Base-by-base conservation (phyloP, 2,113 vertebrate species). In the Apteryx owenii region DNA sequence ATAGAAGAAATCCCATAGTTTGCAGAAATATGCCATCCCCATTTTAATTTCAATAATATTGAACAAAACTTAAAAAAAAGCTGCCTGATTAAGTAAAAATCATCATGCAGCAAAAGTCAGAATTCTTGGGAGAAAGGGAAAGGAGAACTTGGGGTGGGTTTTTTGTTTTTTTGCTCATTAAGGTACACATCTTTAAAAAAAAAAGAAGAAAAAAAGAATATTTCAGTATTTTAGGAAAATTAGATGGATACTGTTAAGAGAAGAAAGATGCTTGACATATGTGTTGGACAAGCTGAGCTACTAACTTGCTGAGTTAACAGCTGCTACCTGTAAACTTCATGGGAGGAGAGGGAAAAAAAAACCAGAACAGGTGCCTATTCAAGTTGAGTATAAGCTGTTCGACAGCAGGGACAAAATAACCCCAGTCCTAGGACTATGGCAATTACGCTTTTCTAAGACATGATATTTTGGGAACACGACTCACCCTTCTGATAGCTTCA, bases 261-360 rank as follows among this genome's bases (percentile, higher is more conserved):
- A 70, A 5, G 31, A 87, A 64, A 78, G 46, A 69, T 44, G 60
- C 36, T 69, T 29, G 25, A 72, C 68, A 25, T 64, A 60, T 21
- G 53, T 9, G 9, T 70, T 68, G 76, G 72, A 88, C 31, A 85
- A 91, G 26, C 64, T 21, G 53, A 95, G 62, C 31, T 83, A 66
- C 82, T 66, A 89, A 17, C 71, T 91, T 48, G 44, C 68, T 61
- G 88, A 73, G 84, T 77, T 91, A 94, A 65, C 75, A 96, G 79
- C 91, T 96, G 92, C 79, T 94, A 73, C 51, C 77, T 89, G 51
- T 40, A 86, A 88, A 75, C 31, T 91, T 86, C 18, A 12, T 15
- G 12, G 44, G 3, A 17, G 5, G 4, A 3, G 23, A 21, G 21
- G 11, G 7, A 23, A 31, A 62, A 58, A 29, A 7, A 40, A 66